phyloP scores from a whole-genome alignment of 1,140 invertebrate species.

The Panagrolaimus sp. region DNA sequence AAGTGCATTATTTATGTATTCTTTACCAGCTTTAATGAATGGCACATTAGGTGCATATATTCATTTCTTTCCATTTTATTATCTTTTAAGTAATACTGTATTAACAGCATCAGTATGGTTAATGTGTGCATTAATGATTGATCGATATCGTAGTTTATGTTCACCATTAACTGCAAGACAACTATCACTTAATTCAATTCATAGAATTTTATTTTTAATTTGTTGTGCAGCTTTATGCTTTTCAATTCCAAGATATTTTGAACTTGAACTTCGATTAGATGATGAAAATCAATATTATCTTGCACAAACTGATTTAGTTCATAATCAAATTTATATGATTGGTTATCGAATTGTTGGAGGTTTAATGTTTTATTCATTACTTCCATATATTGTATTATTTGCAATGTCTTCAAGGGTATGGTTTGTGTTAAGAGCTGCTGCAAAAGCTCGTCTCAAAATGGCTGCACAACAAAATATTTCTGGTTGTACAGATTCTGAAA shows the following conservation, averaged over 20 bases:
- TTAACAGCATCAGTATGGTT: constrained; percentile 35
- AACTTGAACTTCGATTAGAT: constrained; percentile 22
- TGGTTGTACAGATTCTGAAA: constrained; percentile 34
- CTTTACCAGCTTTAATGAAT: constrained; percentile 29
- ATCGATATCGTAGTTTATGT: constrained; percentile 34
- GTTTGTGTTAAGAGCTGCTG: constrained; percentile 32
- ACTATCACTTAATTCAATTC: constrained; percentile 24
- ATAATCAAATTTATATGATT: constrained; percentile 37
- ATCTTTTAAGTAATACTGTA: constrained; percentile 36
- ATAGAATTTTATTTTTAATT: constrained; percentile 25
- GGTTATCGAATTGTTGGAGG: constrained; percentile 41
- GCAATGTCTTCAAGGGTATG: constrained; percentile 29
- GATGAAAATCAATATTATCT: constrained; percentile 16
- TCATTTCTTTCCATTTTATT: constrained; percentile 35
- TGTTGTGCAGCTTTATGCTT: constrained; percentile 27
- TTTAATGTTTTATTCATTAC: constrained; percentile 36
- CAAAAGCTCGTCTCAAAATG: constrained; percentile 30
- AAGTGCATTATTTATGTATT: constrained; percentile 38
- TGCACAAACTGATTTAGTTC: constrained; percentile 33
- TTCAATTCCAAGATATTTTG: constrained; percentile 37
- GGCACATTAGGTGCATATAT: constrained; percentile 27
- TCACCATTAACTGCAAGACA: constrained; percentile 22
- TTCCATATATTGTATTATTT: constrained; percentile 39
- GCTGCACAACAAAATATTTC: constrained; percentile 19
- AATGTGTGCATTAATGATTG: constrained; percentile 40